A percentile compares a stretch with the other conserved stretches of the same genome.
These are phyloP conservation scores for Hemaris fuciformis DNA, from an alignment of 2,888 invertebrate species.

Conservation along the genomic window DNA sequence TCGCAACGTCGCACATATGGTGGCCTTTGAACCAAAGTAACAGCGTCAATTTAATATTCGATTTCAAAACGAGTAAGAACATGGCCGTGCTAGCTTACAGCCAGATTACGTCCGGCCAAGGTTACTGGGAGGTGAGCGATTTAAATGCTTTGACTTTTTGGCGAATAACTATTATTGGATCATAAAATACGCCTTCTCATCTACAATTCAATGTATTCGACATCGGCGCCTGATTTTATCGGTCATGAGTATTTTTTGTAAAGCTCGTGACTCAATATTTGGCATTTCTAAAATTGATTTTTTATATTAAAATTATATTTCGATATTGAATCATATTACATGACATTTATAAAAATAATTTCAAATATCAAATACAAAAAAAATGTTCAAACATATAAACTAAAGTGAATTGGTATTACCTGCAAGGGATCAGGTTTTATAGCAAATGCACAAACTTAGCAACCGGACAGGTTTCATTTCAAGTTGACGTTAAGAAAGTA, in stretches of 20 bases:
- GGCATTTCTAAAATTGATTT: background rate
- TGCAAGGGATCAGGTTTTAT: background rate
- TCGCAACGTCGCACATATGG: constrained; percentile 94
- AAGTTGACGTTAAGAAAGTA: constrained; percentile 6
- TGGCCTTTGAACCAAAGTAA: constrained; percentile 90
- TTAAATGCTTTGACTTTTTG: constrained; percentile 6
- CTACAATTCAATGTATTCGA: background rate
- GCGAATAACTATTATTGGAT: constrained; percentile 1
- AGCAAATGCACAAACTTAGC: background rate
- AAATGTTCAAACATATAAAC: background rate
- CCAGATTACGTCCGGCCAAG: constrained; percentile 87
- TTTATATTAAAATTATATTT: background rate
- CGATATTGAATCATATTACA: background rate
- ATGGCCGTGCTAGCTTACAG: constrained; percentile 93
- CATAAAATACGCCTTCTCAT: constrained; percentile 3
- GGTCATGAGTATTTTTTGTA: background rate
- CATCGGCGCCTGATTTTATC: background rate
- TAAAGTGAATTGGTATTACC: background rate
- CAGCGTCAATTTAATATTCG: constrained; percentile 89
- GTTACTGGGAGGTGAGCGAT: constrained; percentile 91
- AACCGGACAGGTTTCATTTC: background rate
- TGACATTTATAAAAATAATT: background rate
- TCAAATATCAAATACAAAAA: background rate
- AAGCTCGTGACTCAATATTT: background rate
- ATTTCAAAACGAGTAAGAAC: constrained; percentile 92